Base-by-base conservation (phyloP, 30 jellyfish, hydroid and myxozoan species). In the Aurelia coerulea region DNA sequence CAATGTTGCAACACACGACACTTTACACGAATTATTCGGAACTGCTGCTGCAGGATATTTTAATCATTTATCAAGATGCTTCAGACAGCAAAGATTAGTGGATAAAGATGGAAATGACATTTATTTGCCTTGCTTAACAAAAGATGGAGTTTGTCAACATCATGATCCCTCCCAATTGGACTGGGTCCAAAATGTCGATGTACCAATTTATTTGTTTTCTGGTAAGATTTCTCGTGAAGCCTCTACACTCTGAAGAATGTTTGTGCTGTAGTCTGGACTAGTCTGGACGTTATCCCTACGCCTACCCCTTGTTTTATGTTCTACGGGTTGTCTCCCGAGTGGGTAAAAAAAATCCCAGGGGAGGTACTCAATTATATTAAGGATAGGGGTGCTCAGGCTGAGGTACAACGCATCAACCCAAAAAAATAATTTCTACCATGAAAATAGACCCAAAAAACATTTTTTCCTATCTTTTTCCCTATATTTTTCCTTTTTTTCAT, bases 1-100 rank as follows among this genome's bases (percentile, higher is more conserved):
- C 80, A 89, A 89, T 54, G 75, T 80, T 13, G 84, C 49, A 33
- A 89, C 97, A 5, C 97, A 89, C 58, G 97, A 89, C 49, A 69
- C 35, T 2, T 54, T 89, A 33, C 97, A 89, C 54, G 97, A 89
- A 51, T 35, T 81, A 56, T 80, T 80, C 31, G 97, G 97, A 19
- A 87, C 91, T 2, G 97, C 89, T 18, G 79, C 97, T 0, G 84
- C 91, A 2, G 87, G 88, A 29, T 80, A 80, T 49, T 89, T 89
- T 41, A 76, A 78, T 33, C 97, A 89, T 12, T 42, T 81, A 23
- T 64, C 97, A 62, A 80, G 59, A 54, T 59, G 83, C 58, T 77
- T 89, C 63, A 73, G 93, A 65, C 13, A 51, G 65, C 62, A 75
- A 65, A 82, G 73, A 37, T 12, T 89, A 29, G 93, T 89, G 18